Percentiles rank a stretch among this genome's conserved stretches.
These are phyloP conservation scores for Cydia splendana DNA, from an alignment of 1,140 invertebrate species.

Conservation along the genomic window DNA sequence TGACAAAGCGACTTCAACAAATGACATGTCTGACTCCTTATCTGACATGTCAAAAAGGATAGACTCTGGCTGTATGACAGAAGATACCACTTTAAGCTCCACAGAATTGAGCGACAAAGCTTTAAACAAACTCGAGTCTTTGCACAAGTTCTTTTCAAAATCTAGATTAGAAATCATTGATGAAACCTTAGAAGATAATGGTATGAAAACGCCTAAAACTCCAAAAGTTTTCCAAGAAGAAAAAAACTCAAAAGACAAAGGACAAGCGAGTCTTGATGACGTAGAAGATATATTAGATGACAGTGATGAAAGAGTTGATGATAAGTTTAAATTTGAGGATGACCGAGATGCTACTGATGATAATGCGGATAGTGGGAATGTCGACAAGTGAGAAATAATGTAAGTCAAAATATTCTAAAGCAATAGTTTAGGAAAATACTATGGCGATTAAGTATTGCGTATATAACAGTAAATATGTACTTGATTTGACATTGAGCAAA, in stretches of 20 bases:
- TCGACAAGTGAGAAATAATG: slow-evolving; percentile 28
- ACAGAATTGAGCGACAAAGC: slow-evolving; percentile 62
- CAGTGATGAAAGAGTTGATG: slow-evolving; percentile 42
- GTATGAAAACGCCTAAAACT: slow-evolving; percentile 52
- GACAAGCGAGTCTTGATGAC: slow-evolving; percentile 70
- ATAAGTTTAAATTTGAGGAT: slow-evolving; percentile 31
- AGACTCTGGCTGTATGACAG: slow-evolving; percentile 67
- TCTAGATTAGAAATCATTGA: slow-evolving; percentile 72
- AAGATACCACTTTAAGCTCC: slow-evolving; percentile 59
- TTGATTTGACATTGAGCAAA: no score
- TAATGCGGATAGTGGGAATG: slow-evolving; percentile 25
- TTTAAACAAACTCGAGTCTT: slow-evolving; percentile 68
- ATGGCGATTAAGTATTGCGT: background rate
- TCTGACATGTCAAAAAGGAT: slow-evolving; percentile 61
- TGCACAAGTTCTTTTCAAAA: slow-evolving; percentile 69
- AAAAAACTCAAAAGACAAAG: slow-evolving; percentile 39
- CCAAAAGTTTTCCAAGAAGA: slow-evolving; percentile 44
- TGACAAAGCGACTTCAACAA: slow-evolving; percentile 70
- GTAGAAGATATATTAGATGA: slow-evolving; percentile 72
- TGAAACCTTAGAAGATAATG: slow-evolving; percentile 66
- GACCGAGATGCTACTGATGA: slow-evolving; percentile 21
- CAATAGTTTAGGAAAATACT: background rate
- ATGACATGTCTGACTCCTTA: slow-evolving; percentile 65
- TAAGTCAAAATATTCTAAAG: slow-evolving; percentile 10
- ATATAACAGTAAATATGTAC: no score